These are phyloP conservation scores for Tenualosa ilisha DNA, from an alignment of 2,797 vertebrate genomes.

Conservation along the genomic window DNA sequence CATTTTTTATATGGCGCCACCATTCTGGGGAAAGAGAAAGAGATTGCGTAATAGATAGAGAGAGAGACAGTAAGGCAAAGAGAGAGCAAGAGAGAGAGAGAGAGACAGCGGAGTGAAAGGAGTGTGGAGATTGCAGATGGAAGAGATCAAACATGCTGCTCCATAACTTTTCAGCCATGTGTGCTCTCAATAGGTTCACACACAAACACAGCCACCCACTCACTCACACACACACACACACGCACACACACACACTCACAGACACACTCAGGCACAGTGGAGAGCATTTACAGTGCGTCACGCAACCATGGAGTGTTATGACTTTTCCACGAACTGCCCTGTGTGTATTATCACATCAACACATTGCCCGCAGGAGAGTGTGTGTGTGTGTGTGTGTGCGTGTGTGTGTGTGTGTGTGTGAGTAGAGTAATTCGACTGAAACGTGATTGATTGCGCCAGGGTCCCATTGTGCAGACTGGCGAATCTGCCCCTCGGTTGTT, in stretches of 20 bases:
- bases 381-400: neutral
- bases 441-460: neutral
- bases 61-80: neutral
- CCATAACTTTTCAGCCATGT: constrained; percentile 25
- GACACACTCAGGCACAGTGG: constrained; percentile 27
- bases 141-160: neutral
- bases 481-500: neutral
- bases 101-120: neutral
- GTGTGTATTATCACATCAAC: neutral
- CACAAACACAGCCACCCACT: constrained; percentile 40
- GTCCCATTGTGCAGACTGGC: neutral
- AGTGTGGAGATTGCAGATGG: neutral
- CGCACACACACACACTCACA: constrained; percentile 22
- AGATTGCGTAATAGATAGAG: neutral
- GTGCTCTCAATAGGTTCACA: neutral
- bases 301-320: neutral
- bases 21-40: neutral
- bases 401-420: neutral
- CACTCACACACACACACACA: constrained; percentile 20
- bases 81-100: neutral
- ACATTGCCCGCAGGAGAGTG: neutral
- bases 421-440: neutral
- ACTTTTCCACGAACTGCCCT: neutral
- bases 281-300: neutral
- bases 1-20: neutral